Evolutionary conservation across 2,797 vertebrate genomes (phyloP), one percentile per base, ranked within the genome.

Genomic region (Poecilia velifera): DNA sequence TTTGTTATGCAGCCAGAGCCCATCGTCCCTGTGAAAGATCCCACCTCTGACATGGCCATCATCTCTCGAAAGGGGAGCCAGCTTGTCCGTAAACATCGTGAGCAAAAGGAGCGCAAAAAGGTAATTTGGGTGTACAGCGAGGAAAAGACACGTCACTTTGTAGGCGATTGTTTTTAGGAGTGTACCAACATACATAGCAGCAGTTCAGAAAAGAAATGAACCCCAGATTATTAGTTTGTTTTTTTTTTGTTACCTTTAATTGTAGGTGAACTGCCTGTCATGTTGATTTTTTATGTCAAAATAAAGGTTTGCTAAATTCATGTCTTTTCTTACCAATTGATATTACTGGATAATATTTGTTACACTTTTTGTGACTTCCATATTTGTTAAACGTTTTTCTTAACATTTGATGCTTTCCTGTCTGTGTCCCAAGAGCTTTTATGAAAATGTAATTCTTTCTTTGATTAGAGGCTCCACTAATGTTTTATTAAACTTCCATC

Each of bases 71-170:
- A 99, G 89, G 98, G 98, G 89, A 99, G 98, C 89, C 98, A 98
- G 57, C 88, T 99, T 45, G 98, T 99, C 80, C 97, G 98, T 82
- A 99, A 98, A 89, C 98, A 99, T 90, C 96, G 98, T 62, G 98
- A 99, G 87, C 98, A 99, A 82, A 99, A 99, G 90, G 98, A 99
- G 68, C 97, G 98, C 55, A 99, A 98, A 85, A 99, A 99, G 98
- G 98, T 99, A 83, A 34, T 82, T 6, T 47, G 34, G 14, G 64
- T 81, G 4, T 51, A 41, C 28, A 22, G 41, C 8, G 13, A 46
- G 53, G n/a, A 43, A 49, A 22, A 3, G n/a, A 9, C 20, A 22
- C 13, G 47, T 84, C 6, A 36, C n/a, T 46, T 2, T 43, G 12
- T 76, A 31, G 18, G 36, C 3, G 31, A 3, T 64, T 34, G 62